phyloP scores from a whole-genome alignment of 2,113 vertebrate species.

The Cyphomyrus plagiostoma region DNA sequence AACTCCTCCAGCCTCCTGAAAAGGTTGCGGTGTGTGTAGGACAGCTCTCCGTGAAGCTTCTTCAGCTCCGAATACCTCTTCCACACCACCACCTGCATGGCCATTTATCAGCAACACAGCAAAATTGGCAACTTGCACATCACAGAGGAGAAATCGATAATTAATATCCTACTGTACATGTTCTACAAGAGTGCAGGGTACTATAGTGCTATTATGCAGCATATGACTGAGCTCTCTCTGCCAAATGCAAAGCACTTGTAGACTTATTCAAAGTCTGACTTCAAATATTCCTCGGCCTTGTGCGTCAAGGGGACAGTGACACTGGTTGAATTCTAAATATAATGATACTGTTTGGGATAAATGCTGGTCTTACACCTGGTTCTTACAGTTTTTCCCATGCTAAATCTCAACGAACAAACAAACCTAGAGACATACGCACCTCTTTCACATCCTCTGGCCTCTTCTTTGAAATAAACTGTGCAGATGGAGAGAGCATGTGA shows the following conservation, averaged over 20 bases:
- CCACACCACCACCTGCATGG: constrained; percentile 69
- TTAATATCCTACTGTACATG: neutral
- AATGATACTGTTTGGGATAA: neutral
- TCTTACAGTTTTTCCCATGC: neutral
- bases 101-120: constrained; percentile 4
- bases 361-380: neutral
- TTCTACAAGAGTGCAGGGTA: neutral
- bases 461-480: constrained; percentile 76
- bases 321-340: neutral
- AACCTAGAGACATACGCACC: constrained; percentile 41
- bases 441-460: constrained; percentile 78
- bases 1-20: constrained; percentile 81
- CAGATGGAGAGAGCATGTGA: constrained; percentile 11
- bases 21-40: constrained; percentile 82
- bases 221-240: neutral
- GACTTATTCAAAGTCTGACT: neutral
- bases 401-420: neutral
- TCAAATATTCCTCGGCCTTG: neutral
- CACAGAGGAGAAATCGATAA: neutral
- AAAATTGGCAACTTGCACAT: neutral
- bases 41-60: constrained; percentile 79
- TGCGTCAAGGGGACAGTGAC: neutral
- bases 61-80: constrained; percentile 80
- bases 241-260: neutral
- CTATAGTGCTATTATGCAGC: neutral